Conservation (phyloP, 2,888 invertebrate species). For the Metacarcinus magister region DNA sequence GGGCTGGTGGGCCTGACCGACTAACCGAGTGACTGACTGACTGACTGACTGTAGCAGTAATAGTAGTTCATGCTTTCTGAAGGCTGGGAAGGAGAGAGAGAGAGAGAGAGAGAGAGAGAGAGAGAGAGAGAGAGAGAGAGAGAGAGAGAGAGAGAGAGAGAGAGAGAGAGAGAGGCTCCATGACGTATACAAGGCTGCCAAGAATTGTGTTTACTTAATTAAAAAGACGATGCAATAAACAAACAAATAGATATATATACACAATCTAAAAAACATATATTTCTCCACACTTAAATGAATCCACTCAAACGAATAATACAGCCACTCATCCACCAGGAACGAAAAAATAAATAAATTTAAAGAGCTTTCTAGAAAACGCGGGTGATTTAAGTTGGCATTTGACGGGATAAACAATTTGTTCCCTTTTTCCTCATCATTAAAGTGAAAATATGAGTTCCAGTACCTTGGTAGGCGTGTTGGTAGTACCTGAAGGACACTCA, state of each 20-base stretch:
- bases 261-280: no score
- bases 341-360: no score
- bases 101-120: not conserved
- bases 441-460: not conserved
- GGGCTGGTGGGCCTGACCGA: not conserved
- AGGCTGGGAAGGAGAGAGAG: slow-evolving; percentile 35
- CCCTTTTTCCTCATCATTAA: no score
- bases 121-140: slow-evolving; percentile 58
- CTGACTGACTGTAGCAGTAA: not conserved
- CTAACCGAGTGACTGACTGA: slow-evolving; percentile 46
- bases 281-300: no score
- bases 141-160: not conserved
- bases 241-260: not conserved
- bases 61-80: not conserved
- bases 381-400: not conserved
- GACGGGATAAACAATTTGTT: no score
- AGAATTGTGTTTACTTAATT: not conserved
- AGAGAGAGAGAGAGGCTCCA: not conserved
- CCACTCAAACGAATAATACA: no score
- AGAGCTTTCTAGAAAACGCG: no score
- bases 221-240: not conserved
- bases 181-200: no score
- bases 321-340: no score
- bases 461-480: not conserved
- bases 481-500: not conserved